phyloP scores from a whole-genome alignment of 2,113 vertebrate genomes.

The Cyphomyrus plagiostoma region DNA sequence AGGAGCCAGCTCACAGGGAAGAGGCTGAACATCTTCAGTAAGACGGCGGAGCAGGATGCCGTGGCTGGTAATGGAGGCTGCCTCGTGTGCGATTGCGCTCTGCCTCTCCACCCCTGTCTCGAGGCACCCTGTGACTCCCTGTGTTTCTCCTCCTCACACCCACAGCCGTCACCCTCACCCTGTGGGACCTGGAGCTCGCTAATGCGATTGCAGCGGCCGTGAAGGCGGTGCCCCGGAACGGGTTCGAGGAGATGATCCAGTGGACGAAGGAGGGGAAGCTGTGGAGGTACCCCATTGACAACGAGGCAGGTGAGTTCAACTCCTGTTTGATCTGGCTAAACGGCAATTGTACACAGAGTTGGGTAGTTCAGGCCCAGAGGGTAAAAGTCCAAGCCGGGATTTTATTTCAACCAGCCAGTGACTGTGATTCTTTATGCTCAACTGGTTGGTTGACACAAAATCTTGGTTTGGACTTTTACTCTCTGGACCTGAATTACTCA shows the following conservation, averaged over 20 bases:
- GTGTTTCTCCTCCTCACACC: background rate
- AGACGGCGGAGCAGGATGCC: slow-evolving; percentile 42
- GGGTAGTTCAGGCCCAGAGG: no score
- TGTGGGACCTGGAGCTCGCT: slow-evolving; percentile 87
- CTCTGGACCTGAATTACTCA: no score
- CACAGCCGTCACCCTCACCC: slow-evolving; percentile 57
- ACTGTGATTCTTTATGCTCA: no score
- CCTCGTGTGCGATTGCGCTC: background rate
- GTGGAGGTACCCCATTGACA: slow-evolving; percentile 86
- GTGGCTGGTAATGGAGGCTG: slow-evolving; percentile 38
- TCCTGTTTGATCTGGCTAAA: background rate
- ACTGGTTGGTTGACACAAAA: no score
- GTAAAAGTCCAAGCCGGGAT: no score
- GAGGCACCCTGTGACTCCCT: background rate
- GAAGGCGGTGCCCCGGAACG: slow-evolving; percentile 68
- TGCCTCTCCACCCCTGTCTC: background rate
- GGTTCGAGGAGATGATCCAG: slow-evolving; percentile 92
- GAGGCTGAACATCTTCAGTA: slow-evolving; percentile 76
- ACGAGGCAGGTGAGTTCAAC: slow-evolving; percentile 71
- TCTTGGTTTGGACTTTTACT: no score
- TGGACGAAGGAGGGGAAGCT: slow-evolving; percentile 89
- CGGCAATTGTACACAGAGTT: background rate
- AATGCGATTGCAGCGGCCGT: slow-evolving; percentile 55
- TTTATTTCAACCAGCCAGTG: no score
- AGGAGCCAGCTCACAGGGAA: slow-evolving; percentile 55